Evolutionary conservation across 2,888 invertebrate genomes (phyloP), one percentile per base, ranked within the genome.

Genomic region (Apoderus coryli): DNA sequence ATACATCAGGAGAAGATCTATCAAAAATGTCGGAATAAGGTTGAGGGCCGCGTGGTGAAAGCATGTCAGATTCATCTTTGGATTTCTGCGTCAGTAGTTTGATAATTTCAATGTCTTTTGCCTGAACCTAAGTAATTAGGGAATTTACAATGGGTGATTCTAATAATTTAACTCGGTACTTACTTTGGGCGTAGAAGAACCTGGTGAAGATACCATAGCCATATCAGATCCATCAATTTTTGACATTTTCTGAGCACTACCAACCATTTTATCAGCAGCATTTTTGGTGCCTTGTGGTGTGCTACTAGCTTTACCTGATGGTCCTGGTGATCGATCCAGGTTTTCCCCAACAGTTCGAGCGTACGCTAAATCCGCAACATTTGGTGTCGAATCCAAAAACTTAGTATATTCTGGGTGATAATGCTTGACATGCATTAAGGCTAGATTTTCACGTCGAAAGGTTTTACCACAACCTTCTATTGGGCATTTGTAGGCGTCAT

Each of bases 361-460:
- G 41, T 79, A 79, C 0, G 88, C 86, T 36, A 88, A 57, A 53
- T 88, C 86, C 11, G 81, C 70, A 33, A 88, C 86, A 56, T 86
- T 86, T 1, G 86, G 85, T 1, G 85, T 82, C 1, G 69, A 69
- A 3, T 82, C 84, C 40, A 85, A 59, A 53, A 72, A 72, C 53
- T 78, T 74, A 2, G 72, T 69, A 34, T 80, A 67, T 40, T 85
- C 81, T 2, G 76, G 72, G 57, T 92, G 93, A 56, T 92, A 92
- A 55, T 93, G 90, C 49, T 92, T 92, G 23, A 92, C 79, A 53
- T 93, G 93, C 73, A 89, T 90, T 60, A 82, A 79, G 5, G 93
- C 61, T 28, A 92, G 68, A 38, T 81, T 86, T 50, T 89, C 86
- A 51, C 89, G 89, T 4, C 93, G 69, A 53, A 90, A 93, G 44